Base-by-base conservation (phyloP, 1,140 invertebrate species). In the Anoplophora glabripennis region DNA sequence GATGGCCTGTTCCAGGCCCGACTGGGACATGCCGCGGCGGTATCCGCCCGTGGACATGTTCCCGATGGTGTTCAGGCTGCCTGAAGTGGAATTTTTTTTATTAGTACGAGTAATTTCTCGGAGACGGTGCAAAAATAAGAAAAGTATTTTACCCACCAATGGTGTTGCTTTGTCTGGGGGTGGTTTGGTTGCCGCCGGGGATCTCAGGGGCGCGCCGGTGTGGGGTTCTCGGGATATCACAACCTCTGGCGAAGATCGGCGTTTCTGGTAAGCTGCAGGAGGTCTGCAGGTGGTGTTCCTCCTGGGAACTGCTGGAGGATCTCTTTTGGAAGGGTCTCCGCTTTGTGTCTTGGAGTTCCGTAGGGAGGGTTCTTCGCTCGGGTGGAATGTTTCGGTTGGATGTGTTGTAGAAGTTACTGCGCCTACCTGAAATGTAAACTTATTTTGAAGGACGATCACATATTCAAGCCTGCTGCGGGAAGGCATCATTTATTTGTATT, bases 231-330 rank as follows among this genome's bases (percentile, higher is more conserved):
- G 88, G 87, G 52, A 89, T 86, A 72, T 89, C 88, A 76, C 86
- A 88, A 59, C 89, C 89, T 63, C 89, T 79, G 9, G 88, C 87
- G 74, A 92, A 91, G 33, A 91, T 88, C 4, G 89, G 89, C 8
- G 89, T 91, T 77, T 91, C 89, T 5, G 89, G 89, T 41, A 91
- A 77, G 65, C 89, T 90, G 65, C 88, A 89, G 3, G 88, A 90
- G 1, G 89, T 90, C 73, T 90, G 89, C 74, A 90, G 80, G 28
- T 86, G 81, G 52, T 76, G 74, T 60, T 80, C 78, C 59, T 80
- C 78, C 28, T 83, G 75, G 9, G 80, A 76, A 53, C 76, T 79
- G 57, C 9, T 9, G 28, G 66, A 69, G 4, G 69, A 65, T 12
- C 78, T 71, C 53, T 80, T 81, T 49, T 80, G 78, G 64, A 76